Evolutionary conservation across 2,797 vertebrate genomes (phyloP), one percentile per base, ranked within the genome.

Genomic region (Alcedo quadribrachys): DNA sequence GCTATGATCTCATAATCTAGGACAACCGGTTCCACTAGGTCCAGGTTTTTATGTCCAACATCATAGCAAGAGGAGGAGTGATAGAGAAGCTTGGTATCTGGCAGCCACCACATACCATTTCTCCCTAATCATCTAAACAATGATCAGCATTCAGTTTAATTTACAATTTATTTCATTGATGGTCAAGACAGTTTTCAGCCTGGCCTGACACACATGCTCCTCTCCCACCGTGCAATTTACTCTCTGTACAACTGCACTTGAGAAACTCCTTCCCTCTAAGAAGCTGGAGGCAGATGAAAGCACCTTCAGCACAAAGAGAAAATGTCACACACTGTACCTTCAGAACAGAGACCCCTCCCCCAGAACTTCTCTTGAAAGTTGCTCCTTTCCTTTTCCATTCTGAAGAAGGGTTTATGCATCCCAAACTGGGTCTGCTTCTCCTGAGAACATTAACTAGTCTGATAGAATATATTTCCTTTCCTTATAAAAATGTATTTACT

Each of bases 141-240:
- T 40, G 17, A 45, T n/a, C 60, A 73, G 24, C 30, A 61, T 43
- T 48, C 66, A 22, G 17, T 62, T 71, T 45, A 71, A 30, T 55
- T 82, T 54, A 33, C 54, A 77, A 25, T 40, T 71, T 43, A 18
- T 87, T 82, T 73, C 24, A 30, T 35, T 40, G 54, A 67, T 33
- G 24, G 37, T 33, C 43, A 81, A 53, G 28, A 12, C 40, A 66
- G 18, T 24, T 60, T 63, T 46, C 40, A 60, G 25, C 11, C 32
- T 55, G 13, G 20, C 22, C 17, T 0, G 1, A 32, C 21, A 51
- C 32, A 22, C 28, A 16, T 2, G 2, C 27, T 69, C 15, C 45
- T 75, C 63, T 71, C n/a, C 17, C 43, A 71, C 13, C 11, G 32
- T 70, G 16, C 27, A 48, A 30, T 25, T 32, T 16, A 6, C 46